A percentile compares a stretch with the other conserved stretches of the same genome.
Conservation (phyloP, 64 coral and sea anemone genomes). For the Montipora cactus region DNA sequence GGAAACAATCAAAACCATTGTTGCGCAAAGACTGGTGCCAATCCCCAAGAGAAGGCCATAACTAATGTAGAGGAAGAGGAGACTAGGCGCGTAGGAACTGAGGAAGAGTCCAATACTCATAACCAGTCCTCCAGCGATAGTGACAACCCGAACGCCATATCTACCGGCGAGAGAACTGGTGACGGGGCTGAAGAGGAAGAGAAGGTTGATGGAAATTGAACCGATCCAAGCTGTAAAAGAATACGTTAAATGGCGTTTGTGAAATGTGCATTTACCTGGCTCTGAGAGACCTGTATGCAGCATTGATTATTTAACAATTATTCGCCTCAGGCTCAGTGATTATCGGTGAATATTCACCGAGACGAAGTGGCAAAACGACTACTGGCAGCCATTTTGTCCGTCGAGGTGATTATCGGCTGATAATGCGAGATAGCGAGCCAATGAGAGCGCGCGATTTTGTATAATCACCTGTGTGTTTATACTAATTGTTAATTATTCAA, state of each 20-base stretch:
- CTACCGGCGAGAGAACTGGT: constrained; percentile 78
- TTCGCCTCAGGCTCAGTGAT: too few relatives aligned
- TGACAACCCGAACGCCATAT: constrained; percentile 76
- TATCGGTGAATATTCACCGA: too few relatives aligned
- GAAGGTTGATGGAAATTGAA: constrained; percentile 81
- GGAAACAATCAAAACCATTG: constrained; percentile 83
- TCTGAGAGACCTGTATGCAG: neutral
- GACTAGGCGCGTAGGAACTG: constrained; percentile 61
- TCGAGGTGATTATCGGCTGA: too few relatives aligned
- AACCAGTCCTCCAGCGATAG: constrained; percentile 79
- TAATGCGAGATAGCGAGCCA: too few relatives aligned
- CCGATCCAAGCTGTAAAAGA: constrained; percentile 86
- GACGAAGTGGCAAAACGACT: too few relatives aligned
- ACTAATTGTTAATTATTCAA: too few relatives aligned
- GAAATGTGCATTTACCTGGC: neutral
- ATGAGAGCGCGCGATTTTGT: too few relatives aligned
- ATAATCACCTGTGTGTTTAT: too few relatives aligned
- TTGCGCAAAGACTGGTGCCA: constrained; percentile 88
- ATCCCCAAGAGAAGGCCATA: constrained; percentile 81
- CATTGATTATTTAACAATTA: too few relatives aligned
- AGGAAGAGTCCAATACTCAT: constrained; percentile 87
- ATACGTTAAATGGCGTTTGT: neutral
- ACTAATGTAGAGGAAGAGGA: constrained; percentile 78
- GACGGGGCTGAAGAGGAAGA: constrained; percentile 88
- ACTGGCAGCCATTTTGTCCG: too few relatives aligned